Base-by-base conservation (phyloP, 2,888 invertebrate species). In the Pasiphila rectangulata region DNA sequence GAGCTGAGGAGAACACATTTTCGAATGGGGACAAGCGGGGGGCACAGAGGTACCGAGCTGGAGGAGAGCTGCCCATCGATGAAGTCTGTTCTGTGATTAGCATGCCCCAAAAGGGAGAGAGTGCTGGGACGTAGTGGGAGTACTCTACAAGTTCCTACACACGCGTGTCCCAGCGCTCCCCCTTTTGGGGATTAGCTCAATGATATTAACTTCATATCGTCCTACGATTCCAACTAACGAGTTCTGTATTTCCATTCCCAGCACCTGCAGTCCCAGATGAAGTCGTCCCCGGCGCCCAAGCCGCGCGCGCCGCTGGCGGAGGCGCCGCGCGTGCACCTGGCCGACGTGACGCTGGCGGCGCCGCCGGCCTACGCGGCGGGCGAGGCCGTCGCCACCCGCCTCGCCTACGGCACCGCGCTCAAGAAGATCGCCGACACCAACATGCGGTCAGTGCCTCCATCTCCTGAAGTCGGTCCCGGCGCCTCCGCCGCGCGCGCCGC, bases 341-440 rank as follows among this genome's bases (percentile, higher is more conserved):
- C 60, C 0, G 84, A 86, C 72, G 92, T 97, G 56, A 89, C 86
- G 16, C 90, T 99, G 53, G 92, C 94, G 1, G 78, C 94, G 0
- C 94, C 97, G 15, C 99, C 98, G 0, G 86, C 81, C 4, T 99
- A 99, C 89, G 93, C 93, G 75, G 61, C 90, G 2, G 95, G 94
- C 0, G 94, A 96, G 54, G 69, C 83, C 59, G 91, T 98, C 7
- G 98, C 98, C 40, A 98, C 98, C 0, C 91, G 99, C 43, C 87
- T 94, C 34, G 98, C 99, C 0, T 99, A 99, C 82, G 99, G 99
- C 3, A 95, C 93, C 10, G 99, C 96, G 1, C 88, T 99, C 48
- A 95, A 94, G 55, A 99, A 99, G 88, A 91, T 99, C 60, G 93
- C 91, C 0, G 90, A 92, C 52, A 91, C 87, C 52, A 93, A 94